Evolutionary conservation across 2,888 invertebrate species (phyloP).

Genomic region (Drosophila yooni): DNA sequence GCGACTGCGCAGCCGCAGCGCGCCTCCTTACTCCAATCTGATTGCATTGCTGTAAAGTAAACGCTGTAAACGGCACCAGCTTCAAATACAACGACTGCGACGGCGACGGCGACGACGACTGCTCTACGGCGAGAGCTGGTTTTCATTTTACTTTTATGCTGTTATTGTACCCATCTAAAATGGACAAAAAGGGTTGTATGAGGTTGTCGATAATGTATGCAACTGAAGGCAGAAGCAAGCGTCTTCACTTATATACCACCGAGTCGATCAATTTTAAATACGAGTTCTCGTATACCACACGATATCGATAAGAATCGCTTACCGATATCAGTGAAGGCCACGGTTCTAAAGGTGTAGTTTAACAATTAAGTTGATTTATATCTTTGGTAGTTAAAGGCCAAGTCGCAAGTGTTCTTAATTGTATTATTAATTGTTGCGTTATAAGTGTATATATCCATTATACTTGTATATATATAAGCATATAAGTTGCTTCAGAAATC

Average conservation of each 20-base stretch:
- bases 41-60: constrained; percentile 42
- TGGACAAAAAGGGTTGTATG: background rate
- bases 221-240: background rate
- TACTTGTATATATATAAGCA: background rate
- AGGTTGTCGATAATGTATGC: background rate
- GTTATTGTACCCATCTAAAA: background rate
- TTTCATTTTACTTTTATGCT: constrained; percentile 5
- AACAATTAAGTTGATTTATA: background rate
- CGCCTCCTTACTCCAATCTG: background rate
- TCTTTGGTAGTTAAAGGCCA: background rate
- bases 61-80: constrained; percentile 62
- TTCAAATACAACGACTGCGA: constrained; percentile 51
- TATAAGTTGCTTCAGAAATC: background rate
- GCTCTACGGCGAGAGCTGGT: constrained; percentile 27
- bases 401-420: too few species aligned
- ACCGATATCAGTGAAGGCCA: background rate
- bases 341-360: background rate
- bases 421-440: too few species aligned
- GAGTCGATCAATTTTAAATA: background rate
- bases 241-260: background rate
- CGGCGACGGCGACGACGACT: background rate
- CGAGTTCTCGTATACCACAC: background rate
- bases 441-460: background rate
- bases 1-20: constrained; percentile 41
- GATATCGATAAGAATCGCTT: background rate